A percentile compares a stretch with the other conserved stretches of the same genome.
phyloP scores from a whole-genome alignment of 2,888 invertebrate species.

The Cosmopolites sordidus region DNA sequence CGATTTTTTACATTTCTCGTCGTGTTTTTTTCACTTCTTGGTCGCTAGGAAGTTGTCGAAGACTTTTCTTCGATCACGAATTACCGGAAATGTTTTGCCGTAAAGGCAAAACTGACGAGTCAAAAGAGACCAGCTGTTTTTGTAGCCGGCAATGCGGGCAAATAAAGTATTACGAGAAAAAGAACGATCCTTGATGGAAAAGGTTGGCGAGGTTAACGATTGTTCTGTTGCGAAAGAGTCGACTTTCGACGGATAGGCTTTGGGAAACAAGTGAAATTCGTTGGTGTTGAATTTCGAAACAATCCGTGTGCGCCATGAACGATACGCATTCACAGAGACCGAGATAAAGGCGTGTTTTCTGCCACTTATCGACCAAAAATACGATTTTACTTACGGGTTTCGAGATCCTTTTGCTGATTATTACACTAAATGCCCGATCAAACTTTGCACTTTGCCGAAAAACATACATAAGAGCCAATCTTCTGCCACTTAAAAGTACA shows the following conservation, averaged over 20 bases:
- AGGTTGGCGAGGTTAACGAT: slow-evolving; percentile 11
- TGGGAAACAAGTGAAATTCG: slow-evolving; percentile 17
- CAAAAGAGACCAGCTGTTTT: slow-evolving; percentile 22
- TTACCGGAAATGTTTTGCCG: not conserved
- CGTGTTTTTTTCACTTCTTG: not conserved
- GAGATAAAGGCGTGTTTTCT: slow-evolving; percentile 17
- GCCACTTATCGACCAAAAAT: slow-evolving; percentile 7
- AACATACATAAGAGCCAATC: slow-evolving; percentile 38
- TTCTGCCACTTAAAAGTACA: slow-evolving; percentile 35
- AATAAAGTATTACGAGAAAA: slow-evolving; percentile 5
- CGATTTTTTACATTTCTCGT: not conserved
- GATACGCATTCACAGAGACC: slow-evolving; percentile 21
- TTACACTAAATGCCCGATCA: slow-evolving; percentile 21
- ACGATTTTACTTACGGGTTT: slow-evolving; percentile 26
- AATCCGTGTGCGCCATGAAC: slow-evolving; percentile 21
- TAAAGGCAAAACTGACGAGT: slow-evolving; percentile 1
- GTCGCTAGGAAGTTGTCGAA: not conserved
- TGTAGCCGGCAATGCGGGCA: slow-evolving; percentile 22
- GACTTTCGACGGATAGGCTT: slow-evolving; percentile 9
- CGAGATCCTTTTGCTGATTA: slow-evolving; percentile 19
- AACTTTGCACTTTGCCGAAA: slow-evolving; percentile 30
- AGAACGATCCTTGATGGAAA: slow-evolving; percentile 3
- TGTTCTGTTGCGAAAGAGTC: slow-evolving; percentile 10
- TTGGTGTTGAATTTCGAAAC: slow-evolving; percentile 21
- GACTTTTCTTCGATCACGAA: not conserved